Evolutionary conservation across 2,113 vertebrate species (phyloP).

Genomic region (Phaethon lepturus): DNA sequence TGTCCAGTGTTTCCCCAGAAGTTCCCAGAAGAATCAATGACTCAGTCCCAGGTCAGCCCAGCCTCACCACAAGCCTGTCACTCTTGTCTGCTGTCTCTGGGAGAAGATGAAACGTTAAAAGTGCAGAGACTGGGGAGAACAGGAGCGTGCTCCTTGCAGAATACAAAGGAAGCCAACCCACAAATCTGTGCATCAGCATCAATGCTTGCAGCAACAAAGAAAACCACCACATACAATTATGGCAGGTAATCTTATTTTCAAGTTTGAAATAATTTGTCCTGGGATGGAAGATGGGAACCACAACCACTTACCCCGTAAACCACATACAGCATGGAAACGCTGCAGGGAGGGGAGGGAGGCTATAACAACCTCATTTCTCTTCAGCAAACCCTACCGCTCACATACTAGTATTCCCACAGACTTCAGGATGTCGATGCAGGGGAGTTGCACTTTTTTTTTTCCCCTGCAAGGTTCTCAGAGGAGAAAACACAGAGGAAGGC

Average conservation of each 20-base stretch:
- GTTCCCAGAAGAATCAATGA: background rate
- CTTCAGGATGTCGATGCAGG: background rate
- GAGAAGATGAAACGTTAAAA: background rate
- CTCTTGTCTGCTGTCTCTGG: background rate
- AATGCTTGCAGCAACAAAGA: background rate
- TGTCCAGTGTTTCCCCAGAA: background rate
- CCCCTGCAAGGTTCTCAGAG: background rate
- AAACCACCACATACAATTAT: background rate
- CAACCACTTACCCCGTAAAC: background rate
- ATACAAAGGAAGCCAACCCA: background rate
- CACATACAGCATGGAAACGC: background rate
- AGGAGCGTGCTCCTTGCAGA: background rate
- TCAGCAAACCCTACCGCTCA: background rate
- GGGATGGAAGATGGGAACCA: background rate
- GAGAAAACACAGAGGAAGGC: background rate
- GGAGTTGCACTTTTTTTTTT: background rate
- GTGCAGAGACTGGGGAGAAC: background rate
- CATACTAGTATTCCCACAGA: background rate
- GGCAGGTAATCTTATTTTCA: slow-evolving; percentile 11
- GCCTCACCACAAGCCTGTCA: background rate
- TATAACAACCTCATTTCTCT: background rate
- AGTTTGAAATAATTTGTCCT: slow-evolving; percentile 22
- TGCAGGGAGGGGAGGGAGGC: background rate
- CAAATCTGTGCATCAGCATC: background rate
- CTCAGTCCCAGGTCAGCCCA: background rate